phyloP scores from a whole-genome alignment of 2,888 invertebrate genomes.

The Orchestes rusci region DNA sequence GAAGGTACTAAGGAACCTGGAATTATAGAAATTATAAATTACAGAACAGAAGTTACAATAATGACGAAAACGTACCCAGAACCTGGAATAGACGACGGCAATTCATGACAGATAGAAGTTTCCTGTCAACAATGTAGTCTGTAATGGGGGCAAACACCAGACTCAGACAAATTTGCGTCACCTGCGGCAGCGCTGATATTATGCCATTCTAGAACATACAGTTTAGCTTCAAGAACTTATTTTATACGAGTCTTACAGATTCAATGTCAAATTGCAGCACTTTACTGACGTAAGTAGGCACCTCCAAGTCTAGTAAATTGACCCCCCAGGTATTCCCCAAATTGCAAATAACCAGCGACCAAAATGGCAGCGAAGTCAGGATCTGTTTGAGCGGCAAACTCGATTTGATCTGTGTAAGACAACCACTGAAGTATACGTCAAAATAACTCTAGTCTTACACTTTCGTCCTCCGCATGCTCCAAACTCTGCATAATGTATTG shows the following conservation, averaged over 20 bases:
- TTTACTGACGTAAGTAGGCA: conserved; percentile 18
- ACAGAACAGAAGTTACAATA: background rate
- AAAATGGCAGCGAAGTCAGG: conserved; percentile 22
- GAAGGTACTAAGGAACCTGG: conserved; percentile 20
- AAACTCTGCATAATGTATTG: conserved; percentile 54
- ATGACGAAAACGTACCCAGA: conserved; percentile 13
- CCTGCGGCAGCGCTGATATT: conserved; percentile 20
- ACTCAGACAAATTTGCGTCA: conserved; percentile 13
- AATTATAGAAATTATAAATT: conserved; percentile 3
- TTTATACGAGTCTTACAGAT: conserved; percentile 1
- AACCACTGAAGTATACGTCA: conserved; percentile 3
- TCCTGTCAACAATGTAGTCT: conserved; percentile 21
- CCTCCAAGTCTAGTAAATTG: conserved; percentile 15
- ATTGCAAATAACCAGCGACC: conserved; percentile 18
- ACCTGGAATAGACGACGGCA: conserved; percentile 19
- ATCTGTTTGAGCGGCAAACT: conserved; percentile 20
- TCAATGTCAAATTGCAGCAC: conserved; percentile 17
- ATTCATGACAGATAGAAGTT: conserved; percentile 19
- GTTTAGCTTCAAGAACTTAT: background rate
- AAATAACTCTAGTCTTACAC: too few species aligned
- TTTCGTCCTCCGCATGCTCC: conserved; percentile 18
- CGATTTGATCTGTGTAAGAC: conserved; percentile 12
- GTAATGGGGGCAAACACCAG: conserved; percentile 15
- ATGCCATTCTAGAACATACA: conserved; percentile 16
- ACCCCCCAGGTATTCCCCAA: conserved; percentile 21